phyloP scores from a whole-genome alignment of 2,113 vertebrate species.

The Euleptes europaea region DNA sequence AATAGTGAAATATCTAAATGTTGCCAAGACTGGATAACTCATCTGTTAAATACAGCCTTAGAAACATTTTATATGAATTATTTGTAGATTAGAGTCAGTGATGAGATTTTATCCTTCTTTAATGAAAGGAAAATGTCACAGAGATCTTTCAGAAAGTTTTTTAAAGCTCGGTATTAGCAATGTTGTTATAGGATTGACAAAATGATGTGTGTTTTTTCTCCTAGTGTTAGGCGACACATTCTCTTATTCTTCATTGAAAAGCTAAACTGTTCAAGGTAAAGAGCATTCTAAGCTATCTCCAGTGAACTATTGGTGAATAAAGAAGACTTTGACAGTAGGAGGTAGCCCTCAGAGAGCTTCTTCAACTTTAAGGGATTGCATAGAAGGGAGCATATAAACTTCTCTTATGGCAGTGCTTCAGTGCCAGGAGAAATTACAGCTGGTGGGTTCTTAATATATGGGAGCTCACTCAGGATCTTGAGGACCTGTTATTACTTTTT shows the following conservation, averaged over 20 bases:
- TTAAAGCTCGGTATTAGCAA: background rate
- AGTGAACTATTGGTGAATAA: background rate
- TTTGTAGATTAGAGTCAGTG: background rate
- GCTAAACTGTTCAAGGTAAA: constrained; percentile 3
- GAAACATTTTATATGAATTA: constrained; percentile 3
- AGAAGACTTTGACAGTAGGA: background rate
- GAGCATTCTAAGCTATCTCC: background rate
- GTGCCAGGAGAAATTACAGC: background rate
- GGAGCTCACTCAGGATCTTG: background rate
- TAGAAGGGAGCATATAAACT: background rate
- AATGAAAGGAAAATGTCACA: constrained; percentile 5
- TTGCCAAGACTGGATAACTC: background rate
- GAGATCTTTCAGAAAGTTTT: background rate
- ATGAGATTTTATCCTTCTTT: constrained; percentile 3
- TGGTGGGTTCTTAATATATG: background rate
- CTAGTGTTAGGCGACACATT: background rate
- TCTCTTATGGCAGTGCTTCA: background rate
- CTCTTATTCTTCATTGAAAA: constrained; percentile 12
- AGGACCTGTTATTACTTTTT: background rate
- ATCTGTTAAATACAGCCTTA: background rate
- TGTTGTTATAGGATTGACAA: background rate
- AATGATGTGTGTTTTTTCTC: background rate
- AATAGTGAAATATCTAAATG: background rate
- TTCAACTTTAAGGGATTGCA: background rate
- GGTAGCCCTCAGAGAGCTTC: background rate